Conservation (phyloP, 2,888 invertebrate genomes). For the Chrysolina oricalcia region DNA sequence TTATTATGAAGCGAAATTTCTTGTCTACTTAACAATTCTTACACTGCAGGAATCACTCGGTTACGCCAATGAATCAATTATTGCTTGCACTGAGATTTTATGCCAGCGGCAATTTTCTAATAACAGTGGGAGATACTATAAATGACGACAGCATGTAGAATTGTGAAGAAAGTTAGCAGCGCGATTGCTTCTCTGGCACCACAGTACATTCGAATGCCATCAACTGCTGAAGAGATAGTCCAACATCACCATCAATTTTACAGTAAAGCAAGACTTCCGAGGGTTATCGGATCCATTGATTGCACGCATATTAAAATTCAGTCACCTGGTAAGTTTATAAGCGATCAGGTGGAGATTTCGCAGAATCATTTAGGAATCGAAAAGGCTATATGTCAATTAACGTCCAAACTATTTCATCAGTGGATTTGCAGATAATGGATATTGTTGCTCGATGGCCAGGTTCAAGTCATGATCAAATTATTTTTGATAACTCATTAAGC, state of each 20-base stretch:
- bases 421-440: too few relatives aligned
- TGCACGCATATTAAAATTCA: not conserved
- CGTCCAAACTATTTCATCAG: slow-evolving; percentile 13
- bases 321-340: not conserved
- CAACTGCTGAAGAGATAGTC: too few relatives aligned
- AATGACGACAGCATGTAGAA: slow-evolving; percentile 2
- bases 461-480: slow-evolving; percentile 26
- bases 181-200: too few relatives aligned
- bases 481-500: slow-evolving; percentile 19
- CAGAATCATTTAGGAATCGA: slow-evolving; percentile 12
- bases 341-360: not conserved
- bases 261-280: slow-evolving; percentile 6
- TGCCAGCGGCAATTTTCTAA: not conserved
- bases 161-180: too few relatives aligned
- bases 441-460: slow-evolving; percentile 29
- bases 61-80: slow-evolving; percentile 1
- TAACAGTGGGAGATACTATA: not conserved
- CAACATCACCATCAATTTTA: too few relatives aligned
- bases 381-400: slow-evolving; percentile 28
- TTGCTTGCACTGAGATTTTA: slow-evolving; percentile 7
- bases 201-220: too few relatives aligned
- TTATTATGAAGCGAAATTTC: too few relatives aligned
- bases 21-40: too few relatives aligned
- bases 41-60: not conserved
- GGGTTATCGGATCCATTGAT: slow-evolving; percentile 6